Percentiles rank a stretch among this genome's conserved stretches.
Evolutionary conservation across 35 echinoderm and acorn worm species (phyloP).

Genomic region (Ophiothrix spiculata): DNA sequence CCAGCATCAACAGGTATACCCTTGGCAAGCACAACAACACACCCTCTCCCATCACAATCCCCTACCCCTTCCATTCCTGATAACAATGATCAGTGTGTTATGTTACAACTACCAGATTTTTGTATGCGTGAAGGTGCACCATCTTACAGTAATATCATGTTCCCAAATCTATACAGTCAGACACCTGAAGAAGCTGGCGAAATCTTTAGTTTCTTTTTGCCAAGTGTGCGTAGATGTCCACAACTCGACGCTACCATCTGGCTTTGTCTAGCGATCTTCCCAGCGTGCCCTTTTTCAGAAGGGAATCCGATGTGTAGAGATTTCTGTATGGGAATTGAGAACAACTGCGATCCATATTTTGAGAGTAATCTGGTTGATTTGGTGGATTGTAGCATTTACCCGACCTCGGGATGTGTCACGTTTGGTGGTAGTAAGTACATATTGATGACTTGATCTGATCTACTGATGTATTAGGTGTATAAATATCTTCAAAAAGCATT

Average conservation of each 20-base stretch:
- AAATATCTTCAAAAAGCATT: too few relatives aligned
- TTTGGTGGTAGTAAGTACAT: conserved; percentile 5
- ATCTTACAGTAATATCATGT: background rate
- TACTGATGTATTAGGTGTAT: too few relatives aligned
- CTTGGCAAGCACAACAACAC: background rate
- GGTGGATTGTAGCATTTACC: background rate
- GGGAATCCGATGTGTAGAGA: background rate
- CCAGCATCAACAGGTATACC: background rate
- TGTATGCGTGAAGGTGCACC: background rate
- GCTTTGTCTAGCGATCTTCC: background rate
- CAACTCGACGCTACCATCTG: background rate
- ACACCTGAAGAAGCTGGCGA: background rate
- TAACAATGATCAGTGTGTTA: background rate
- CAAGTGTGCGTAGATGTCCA: background rate
- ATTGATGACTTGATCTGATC: too few relatives aligned
- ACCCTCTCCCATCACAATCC: background rate
- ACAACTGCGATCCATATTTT: background rate
- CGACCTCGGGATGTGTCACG: background rate
- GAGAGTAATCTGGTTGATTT: background rate
- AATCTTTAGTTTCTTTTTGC: background rate
- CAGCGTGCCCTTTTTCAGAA: background rate
- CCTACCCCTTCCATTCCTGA: background rate
- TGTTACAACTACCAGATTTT: background rate
- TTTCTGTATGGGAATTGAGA: background rate
- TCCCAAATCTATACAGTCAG: background rate